Base-by-base conservation (phyloP, 2,888 invertebrate genomes). In the Calliopum simillimum region DNA sequence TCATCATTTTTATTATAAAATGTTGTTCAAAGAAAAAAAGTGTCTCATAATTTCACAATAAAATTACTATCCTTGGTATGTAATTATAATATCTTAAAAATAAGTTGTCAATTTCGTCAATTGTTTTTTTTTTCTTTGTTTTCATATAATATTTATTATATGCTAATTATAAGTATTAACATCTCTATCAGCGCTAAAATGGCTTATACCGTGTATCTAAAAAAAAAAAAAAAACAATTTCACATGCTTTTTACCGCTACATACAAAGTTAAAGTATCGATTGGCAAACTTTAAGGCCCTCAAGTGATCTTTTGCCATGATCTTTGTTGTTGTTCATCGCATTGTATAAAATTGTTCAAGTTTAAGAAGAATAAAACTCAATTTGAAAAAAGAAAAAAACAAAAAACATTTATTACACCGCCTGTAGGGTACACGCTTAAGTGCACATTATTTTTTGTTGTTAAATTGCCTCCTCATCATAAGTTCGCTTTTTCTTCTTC, bases 261-360 rank as follows among this genome's bases (percentile, higher is more conserved):
- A 43, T 49, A 12, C 2, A 53, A 67, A 70, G 61, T 73, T 73
- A 73, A 73, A 73, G 73, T 73, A 62, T 68, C 56, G 63, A 74
- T 61, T 58, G 59, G 73, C 71, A 71, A 74, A 66, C 74, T 74
- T 74, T 74, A 43, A 16, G 12, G 61, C 44, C 61, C 61, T 43
- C 58, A 33, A 58, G 58, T 58, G 55, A 23, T 55, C 55, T 55
- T n/a, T 13, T 55, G 16, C 21, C 21, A 41, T 41, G 12, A 33
- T 58, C 58, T 25, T 33, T 58, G 58, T 55, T 19, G n/a, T n/a
- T n/a, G n/a, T 33, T 2, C 33, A 33, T 8, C 5, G 8, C 2
- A 33, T 33, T 33, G 5, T 33, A 2, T 4, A 33, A 33, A 33
- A 33, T 8, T 33, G 33, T 33, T 33, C 4, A 33, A 33, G 33